A percentile compares a stretch with the other conserved stretches of the same genome.
These are phyloP conservation scores for Drosophila koepferae DNA, from an alignment of 2,888 invertebrate species.

Conservation along the genomic window DNA sequence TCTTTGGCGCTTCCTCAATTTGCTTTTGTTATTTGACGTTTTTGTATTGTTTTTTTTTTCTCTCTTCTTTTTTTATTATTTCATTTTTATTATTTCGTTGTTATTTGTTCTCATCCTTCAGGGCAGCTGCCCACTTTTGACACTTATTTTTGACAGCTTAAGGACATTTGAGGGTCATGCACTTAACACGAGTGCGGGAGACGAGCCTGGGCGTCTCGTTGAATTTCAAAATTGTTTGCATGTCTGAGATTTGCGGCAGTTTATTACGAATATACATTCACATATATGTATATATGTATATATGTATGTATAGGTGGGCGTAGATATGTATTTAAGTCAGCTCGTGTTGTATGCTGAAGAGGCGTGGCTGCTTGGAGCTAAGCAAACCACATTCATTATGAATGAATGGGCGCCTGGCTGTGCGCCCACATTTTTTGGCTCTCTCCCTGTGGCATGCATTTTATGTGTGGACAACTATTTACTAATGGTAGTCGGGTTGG, in stretches of 20 bases:
- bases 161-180: conserved; percentile 77
- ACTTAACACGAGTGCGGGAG: conserved; percentile 35
- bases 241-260: conserved; percentile 68
- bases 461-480: conserved; percentile 28
- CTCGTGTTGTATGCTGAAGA: conserved; percentile 14
- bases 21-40: conserved; percentile 12
- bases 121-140: conserved; percentile 55
- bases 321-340: not conserved
- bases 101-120: conserved; percentile 38
- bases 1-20: not conserved
- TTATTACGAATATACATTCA: conserved; percentile 54
- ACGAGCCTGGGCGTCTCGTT: conserved; percentile 6
- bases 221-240: conserved; percentile 54
- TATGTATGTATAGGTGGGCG: not conserved
- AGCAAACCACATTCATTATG: conserved; percentile 53
- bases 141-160: conserved; percentile 76
- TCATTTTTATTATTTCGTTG: conserved; percentile 61
- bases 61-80: conserved; percentile 16
- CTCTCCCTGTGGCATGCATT: conserved; percentile 33
- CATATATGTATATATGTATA: not conserved
- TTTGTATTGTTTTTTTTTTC: not conserved
- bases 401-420: conserved; percentile 37
- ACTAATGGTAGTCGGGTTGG: conserved; percentile 5
- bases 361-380: conserved; percentile 37
- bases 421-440: conserved; percentile 25